A percentile compares a stretch with the other conserved stretches of the same genome.
These are phyloP conservation scores for Catharus fuscescens DNA, from an alignment of 2,113 vertebrate genomes.

Conservation along the genomic window DNA sequence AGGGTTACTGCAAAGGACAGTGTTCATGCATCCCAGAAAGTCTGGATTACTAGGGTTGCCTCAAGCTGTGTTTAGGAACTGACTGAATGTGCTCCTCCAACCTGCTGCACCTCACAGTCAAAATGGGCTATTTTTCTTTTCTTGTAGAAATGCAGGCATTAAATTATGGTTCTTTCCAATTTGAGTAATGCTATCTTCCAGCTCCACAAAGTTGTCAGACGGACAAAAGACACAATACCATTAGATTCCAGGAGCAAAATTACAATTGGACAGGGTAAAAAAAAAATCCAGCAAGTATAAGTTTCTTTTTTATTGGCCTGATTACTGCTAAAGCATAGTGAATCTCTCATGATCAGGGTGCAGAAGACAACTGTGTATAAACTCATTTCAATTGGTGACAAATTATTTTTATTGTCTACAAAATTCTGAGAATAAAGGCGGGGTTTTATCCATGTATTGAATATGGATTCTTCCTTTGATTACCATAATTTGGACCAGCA, in stretches of 20 bases:
- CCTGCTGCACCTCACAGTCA: background rate
- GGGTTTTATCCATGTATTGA: background rate
- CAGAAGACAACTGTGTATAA: background rate
- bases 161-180: background rate
- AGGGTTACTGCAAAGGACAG: background rate
- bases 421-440: background rate
- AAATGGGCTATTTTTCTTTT: background rate
- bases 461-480: background rate
- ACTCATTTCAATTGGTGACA: background rate
- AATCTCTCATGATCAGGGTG: background rate
- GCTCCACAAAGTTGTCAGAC: background rate
- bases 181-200: background rate
- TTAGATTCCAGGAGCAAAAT: background rate
- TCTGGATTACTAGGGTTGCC: background rate
- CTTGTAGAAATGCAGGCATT: background rate
- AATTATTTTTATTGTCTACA: background rate
- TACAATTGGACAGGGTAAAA: background rate
- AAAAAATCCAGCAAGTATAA: background rate
- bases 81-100: background rate
- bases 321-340: background rate
- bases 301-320: background rate
- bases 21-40: background rate
- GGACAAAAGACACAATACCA: background rate
- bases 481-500: background rate
- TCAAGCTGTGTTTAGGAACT: background rate